These are phyloP conservation scores for Zygogramma bicolorata DNA, from an alignment of 2,888 invertebrate species.

Conservation along the genomic window DNA sequence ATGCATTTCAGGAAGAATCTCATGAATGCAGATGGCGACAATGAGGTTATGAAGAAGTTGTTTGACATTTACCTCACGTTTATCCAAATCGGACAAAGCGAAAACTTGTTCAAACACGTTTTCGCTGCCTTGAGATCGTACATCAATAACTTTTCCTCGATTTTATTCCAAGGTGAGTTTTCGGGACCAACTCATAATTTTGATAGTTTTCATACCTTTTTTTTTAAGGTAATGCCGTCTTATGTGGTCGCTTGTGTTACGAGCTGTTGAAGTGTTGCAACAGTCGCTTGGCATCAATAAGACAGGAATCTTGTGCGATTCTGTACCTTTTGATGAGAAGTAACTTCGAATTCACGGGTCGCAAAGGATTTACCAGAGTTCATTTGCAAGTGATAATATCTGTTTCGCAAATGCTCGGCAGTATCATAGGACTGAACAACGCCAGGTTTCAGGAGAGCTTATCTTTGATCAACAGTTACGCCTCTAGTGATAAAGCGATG, in stretches of 20 bases:
- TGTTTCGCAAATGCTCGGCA: conserved; percentile 93
- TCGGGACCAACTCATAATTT: too few species aligned
- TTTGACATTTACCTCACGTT: conserved; percentile 90
- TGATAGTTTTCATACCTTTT: too few species aligned
- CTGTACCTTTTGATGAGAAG: conserved; percentile 93
- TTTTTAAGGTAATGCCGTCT: conserved; percentile 76
- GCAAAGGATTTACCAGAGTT: conserved; percentile 87
- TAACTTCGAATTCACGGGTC: conserved; percentile 90
- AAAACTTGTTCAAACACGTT: conserved; percentile 88
- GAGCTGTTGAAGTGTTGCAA: conserved; percentile 87
- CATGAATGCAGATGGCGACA: conserved; percentile 74
- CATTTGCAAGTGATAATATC: conserved; percentile 96
- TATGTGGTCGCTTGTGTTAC: conserved; percentile 86
- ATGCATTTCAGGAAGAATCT: conserved; percentile 76
- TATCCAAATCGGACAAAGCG: conserved; percentile 90
- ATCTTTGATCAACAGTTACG: conserved; percentile 92
- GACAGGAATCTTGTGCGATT: conserved; percentile 92
- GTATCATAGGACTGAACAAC: conserved; percentile 90
- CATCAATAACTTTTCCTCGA: conserved; percentile 88
- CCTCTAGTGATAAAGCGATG: conserved; percentile 93
- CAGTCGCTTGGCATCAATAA: conserved; percentile 84
- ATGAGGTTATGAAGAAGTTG: conserved; percentile 83
- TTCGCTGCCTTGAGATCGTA: conserved; percentile 93
- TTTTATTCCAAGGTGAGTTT: conserved; percentile 82
- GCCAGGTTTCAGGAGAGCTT: conserved; percentile 95